These are phyloP conservation scores for Drosophila macrospina DNA, from an alignment of 2,888 invertebrate species.

Conservation along the genomic window DNA sequence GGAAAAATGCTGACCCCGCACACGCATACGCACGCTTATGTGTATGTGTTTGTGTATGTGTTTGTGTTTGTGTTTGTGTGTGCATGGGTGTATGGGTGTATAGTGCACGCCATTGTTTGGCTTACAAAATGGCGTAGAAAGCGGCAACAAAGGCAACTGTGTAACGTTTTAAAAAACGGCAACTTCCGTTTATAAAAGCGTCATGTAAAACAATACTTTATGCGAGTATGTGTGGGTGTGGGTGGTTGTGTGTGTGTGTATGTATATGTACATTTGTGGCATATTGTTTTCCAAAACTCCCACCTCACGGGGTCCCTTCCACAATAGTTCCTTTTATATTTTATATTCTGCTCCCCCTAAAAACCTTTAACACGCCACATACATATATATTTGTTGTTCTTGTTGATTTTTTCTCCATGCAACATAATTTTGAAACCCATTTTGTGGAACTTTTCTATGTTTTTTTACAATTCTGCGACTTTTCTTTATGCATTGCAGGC, in stretches of 20 bases:
- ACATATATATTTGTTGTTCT: constrained; percentile 34
- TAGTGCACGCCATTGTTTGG: constrained; percentile 69
- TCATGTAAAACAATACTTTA: constrained; percentile 76
- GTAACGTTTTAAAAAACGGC: constrained; percentile 68
- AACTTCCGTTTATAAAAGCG: constrained; percentile 76
- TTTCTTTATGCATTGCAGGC: constrained; percentile 85
- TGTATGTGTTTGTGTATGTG: constrained; percentile 15
- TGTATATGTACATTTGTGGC: constrained; percentile 41
- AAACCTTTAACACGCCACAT: constrained; percentile 33
- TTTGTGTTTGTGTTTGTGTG: constrained; percentile 21
- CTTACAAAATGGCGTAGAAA: constrained; percentile 78
- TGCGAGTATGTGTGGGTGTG: constrained; percentile 20
- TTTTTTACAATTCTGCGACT: constrained; percentile 35
- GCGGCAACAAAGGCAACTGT: constrained; percentile 66
- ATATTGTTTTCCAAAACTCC: constrained; percentile 70
- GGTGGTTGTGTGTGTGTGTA: constrained; percentile 14
- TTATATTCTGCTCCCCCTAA: constrained; percentile 15
- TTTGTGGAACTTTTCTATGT: constrained; percentile 10
- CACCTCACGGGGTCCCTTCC: constrained; percentile 3
- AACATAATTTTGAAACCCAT: constrained; percentile 58
- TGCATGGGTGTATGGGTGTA: constrained; percentile 27
- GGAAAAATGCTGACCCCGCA: constrained; percentile 65
- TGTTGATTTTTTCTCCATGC: constrained; percentile 27
- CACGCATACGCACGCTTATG: constrained; percentile 20
- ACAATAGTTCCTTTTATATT: constrained; percentile 10